Percentiles rank a stretch among this genome's conserved stretches.
These are phyloP conservation scores for Drosophila rubida DNA, from an alignment of 2,888 invertebrate genomes.

Conservation along the genomic window DNA sequence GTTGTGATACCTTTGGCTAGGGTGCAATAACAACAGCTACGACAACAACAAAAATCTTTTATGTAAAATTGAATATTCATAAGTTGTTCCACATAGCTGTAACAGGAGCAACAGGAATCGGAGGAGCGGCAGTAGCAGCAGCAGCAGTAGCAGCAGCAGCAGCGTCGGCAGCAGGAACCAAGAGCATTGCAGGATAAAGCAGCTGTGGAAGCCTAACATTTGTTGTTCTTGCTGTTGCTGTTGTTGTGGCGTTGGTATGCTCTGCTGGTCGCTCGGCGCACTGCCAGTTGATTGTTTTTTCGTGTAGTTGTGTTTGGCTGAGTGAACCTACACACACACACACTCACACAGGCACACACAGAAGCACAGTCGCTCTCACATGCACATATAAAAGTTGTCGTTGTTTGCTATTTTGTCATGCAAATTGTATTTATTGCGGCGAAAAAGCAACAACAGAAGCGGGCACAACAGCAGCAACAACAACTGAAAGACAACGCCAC, in stretches of 20 bases:
- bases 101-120: slow-evolving; percentile 23
- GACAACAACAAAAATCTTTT: slow-evolving; percentile 73
- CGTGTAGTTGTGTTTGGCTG: slow-evolving; percentile 77
- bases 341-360: slow-evolving; percentile 21
- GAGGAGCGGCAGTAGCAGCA: slow-evolving; percentile 12
- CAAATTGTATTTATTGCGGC: slow-evolving; percentile 80
- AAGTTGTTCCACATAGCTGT: slow-evolving; percentile 66
- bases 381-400: slow-evolving; percentile 59
- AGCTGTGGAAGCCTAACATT: slow-evolving; percentile 46
- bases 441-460: slow-evolving; percentile 58
- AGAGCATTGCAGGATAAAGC: slow-evolving; percentile 33
- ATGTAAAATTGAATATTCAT: slow-evolving; percentile 80
- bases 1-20: not conserved
- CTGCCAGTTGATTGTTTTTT: slow-evolving; percentile 76
- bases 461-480: slow-evolving; percentile 24
- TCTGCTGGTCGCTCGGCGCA: slow-evolving; percentile 42
- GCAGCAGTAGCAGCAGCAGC: slow-evolving; percentile 14
- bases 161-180: slow-evolving; percentile 4
- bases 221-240: slow-evolving; percentile 18
- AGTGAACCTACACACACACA: slow-evolving; percentile 70
- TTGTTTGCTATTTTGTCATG: slow-evolving; percentile 81
- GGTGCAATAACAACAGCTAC: slow-evolving; percentile 65
- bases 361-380: slow-evolving; percentile 6
- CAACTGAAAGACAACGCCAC: slow-evolving; percentile 55
- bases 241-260: slow-evolving; percentile 6